Percentiles rank a stretch among this genome's conserved stretches.
Conservation (phyloP, 2,797 vertebrate species). For the Cuniculus paca region DNA sequence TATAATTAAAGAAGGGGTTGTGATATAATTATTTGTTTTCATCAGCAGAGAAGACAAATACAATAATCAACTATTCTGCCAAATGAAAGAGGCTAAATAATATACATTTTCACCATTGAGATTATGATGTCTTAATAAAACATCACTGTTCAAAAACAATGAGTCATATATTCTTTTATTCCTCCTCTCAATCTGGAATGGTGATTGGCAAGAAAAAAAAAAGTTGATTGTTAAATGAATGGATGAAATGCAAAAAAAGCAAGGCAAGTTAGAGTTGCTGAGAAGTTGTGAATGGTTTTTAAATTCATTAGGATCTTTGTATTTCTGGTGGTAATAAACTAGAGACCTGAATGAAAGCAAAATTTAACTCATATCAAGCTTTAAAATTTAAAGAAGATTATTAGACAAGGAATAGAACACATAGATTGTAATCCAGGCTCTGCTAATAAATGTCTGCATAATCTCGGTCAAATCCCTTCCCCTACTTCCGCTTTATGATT, state of each 20-base stretch:
- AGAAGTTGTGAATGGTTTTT: background rate
- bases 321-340: background rate
- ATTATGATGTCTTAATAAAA: background rate
- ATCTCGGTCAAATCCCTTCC: background rate
- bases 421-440: background rate
- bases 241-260: background rate
- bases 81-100: background rate
- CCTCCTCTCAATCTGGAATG: background rate
- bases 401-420: no score
- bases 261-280: background rate
- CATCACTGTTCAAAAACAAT: background rate
- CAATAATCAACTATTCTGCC: no score
- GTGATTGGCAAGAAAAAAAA: background rate
- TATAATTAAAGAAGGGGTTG: background rate
- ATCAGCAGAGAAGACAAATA: background rate
- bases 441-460: no score
- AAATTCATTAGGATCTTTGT: background rate
- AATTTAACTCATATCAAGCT: background rate
- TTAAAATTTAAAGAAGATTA: background rate
- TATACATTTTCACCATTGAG: background rate
- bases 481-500: background rate
- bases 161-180: background rate
- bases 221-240: background rate
- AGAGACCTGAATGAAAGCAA: background rate
- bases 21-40: background rate